phyloP scores from a whole-genome alignment of 2,888 invertebrate genomes.

The Athripsodes cinereus region DNA sequence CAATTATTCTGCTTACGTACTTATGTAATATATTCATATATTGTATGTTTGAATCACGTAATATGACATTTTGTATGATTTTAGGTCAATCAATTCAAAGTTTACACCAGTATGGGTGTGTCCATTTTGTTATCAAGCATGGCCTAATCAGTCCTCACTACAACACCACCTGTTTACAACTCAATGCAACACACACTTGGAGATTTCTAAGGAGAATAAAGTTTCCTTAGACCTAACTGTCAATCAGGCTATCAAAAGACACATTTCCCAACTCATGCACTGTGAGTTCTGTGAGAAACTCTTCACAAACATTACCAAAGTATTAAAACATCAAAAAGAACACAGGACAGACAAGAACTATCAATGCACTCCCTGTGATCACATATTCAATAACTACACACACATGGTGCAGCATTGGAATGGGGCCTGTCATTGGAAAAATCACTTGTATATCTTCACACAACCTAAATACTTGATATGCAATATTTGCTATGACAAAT shows the following conservation, averaged over 20 bases:
- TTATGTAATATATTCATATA: neutral
- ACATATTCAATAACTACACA: constrained; percentile 39
- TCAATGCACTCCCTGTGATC: constrained; percentile 52
- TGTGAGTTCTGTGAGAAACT: constrained; percentile 49
- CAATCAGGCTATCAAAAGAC: constrained; percentile 6
- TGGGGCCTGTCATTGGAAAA: constrained; percentile 39
- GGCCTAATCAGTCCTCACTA: constrained; percentile 42
- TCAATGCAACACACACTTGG: constrained; percentile 1
- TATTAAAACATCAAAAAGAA: constrained; percentile 40
- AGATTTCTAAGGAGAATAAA: constrained; percentile 29
- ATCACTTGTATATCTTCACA: constrained; percentile 39
- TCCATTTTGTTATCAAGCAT: constrained; percentile 46
- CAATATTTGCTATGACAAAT: constrained; percentile 46
- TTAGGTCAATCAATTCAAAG: constrained; percentile 26
- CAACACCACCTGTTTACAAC: constrained; percentile 37
- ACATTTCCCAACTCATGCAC: constrained; percentile 33
- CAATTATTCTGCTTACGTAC: neutral
- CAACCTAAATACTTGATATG: constrained; percentile 44
- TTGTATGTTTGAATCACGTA: neutral
- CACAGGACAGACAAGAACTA: constrained; percentile 63
- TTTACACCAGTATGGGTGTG: constrained; percentile 47
- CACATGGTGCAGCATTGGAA: constrained; percentile 44
- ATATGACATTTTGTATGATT: neutral
- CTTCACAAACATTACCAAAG: constrained; percentile 43
- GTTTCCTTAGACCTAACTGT: neutral